Percentiles rank a stretch among this genome's conserved stretches.
Conservation (phyloP, 2,888 invertebrate genomes). For the Synanthedon tipuliformis region DNA sequence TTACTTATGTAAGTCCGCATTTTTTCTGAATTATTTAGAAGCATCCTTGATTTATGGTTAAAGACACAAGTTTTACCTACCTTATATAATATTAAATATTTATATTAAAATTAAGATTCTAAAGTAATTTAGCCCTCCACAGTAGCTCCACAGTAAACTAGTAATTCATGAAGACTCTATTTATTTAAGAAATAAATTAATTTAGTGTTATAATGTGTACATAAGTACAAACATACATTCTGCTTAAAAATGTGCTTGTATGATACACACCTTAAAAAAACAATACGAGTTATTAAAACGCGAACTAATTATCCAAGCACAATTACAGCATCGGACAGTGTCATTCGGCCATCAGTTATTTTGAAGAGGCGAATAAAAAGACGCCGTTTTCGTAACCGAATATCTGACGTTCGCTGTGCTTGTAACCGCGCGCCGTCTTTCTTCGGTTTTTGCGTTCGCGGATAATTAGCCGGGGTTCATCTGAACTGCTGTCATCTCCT, state of each 20-base stretch:
- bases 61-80: too few relatives aligned
- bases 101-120: too few relatives aligned
- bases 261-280: too few relatives aligned
- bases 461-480: slow-evolving; percentile 55
- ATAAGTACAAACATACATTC: too few relatives aligned
- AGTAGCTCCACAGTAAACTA: too few relatives aligned
- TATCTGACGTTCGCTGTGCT: slow-evolving; percentile 39
- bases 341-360: slow-evolving; percentile 30
- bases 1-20: too few relatives aligned
- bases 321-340: slow-evolving; percentile 16
- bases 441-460: slow-evolving; percentile 39
- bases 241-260: too few relatives aligned
- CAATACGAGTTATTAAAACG: neutral
- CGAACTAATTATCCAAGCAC: neutral
- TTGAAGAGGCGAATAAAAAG: slow-evolving; percentile 36
- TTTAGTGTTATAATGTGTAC: too few relatives aligned
- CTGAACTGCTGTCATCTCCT: slow-evolving; percentile 59
- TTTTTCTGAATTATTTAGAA: too few relatives aligned
- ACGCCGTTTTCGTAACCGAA: slow-evolving; percentile 34
- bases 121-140: neutral
- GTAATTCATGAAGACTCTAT: neutral
- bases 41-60: too few relatives aligned
- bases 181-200: slow-evolving; percentile 19
- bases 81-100: too few relatives aligned
- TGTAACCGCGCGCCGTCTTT: slow-evolving; percentile 41